Conservation (phyloP, 2,797 vertebrate genomes). For the Phylloscopus collybita region DNA sequence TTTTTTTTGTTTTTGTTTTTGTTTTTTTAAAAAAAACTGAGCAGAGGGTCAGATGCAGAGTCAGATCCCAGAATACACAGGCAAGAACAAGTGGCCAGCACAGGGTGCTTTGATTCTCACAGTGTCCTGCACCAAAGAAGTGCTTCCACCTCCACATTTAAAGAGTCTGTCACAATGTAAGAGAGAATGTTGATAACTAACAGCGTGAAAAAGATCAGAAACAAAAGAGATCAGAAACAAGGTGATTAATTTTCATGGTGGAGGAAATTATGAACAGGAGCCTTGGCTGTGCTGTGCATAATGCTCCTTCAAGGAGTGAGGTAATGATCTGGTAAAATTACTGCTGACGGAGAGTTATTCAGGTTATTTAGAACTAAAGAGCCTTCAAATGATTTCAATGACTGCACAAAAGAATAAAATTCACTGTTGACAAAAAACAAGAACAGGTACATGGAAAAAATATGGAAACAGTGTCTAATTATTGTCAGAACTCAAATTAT, state of each 20-base stretch:
- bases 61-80: neutral
- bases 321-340: neutral
- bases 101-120: neutral
- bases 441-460: neutral
- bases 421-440: neutral
- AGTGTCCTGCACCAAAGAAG: neutral
- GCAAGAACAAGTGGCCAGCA: neutral
- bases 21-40: neutral
- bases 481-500: neutral
- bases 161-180: neutral
- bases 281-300: neutral
- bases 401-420: neutral
- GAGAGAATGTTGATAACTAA: neutral
- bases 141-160: neutral
- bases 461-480: neutral
- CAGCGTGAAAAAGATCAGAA: neutral
- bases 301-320: neutral
- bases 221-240: neutral
- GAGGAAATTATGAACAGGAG: neutral
- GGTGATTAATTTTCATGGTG: neutral
- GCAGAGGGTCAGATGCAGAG: neutral
- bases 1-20: no score
- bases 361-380: neutral
- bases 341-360: neutral
- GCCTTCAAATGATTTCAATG: neutral